Base-by-base conservation (phyloP, 2,888 invertebrate species). In the Epinotia brunnichana region DNA sequence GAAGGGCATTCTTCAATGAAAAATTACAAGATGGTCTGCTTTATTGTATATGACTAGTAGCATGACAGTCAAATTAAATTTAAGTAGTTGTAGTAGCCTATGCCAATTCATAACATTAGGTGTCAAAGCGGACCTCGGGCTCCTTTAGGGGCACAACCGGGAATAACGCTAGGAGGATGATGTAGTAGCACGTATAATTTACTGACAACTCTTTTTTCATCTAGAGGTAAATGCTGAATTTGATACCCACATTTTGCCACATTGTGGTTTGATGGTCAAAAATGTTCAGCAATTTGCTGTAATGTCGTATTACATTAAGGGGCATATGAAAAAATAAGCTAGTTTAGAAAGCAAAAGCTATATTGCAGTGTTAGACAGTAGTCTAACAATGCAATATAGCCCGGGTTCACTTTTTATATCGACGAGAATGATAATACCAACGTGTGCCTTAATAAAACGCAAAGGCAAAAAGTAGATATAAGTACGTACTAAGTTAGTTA, bases 341-440 rank as follows among this genome's bases (percentile, higher is more conserved):
- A 78, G 80, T 82, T 84, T 85, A 82, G 87, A 89, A 89, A 89
- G 88, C 84, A 85, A 87, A 80, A 85, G 85, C 80, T n/a, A n/a
- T n/a, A n/a, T n/a, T n/a, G n/a, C n/a, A n/a, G n/a, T n/a, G n/a
- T n/a, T n/a, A n/a, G n/a, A n/a, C n/a, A n/a, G n/a, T n/a, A n/a
- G 79, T 76, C 29, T 9, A 35, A 35, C 9, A 35, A 7, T 35
- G 35, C 35, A 69, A 82, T 81, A 83, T 83, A 81, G 79, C 80
- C 76, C 76, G 80, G 85, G 83, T 83, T 85, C 85, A 86, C 85
- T 87, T 88, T 89, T 87, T 84, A 80, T 87, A 88, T 86, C 83
- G 80, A 81, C 79, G 80, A 77, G 82, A 85, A 85, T 87, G 83
- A 86, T 86, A 84, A 77, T 81, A 83, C 83, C 82, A 77, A 76